Evolutionary conservation across 2,888 invertebrate species (phyloP).

Genomic region (Ormyrus rosae): DNA sequence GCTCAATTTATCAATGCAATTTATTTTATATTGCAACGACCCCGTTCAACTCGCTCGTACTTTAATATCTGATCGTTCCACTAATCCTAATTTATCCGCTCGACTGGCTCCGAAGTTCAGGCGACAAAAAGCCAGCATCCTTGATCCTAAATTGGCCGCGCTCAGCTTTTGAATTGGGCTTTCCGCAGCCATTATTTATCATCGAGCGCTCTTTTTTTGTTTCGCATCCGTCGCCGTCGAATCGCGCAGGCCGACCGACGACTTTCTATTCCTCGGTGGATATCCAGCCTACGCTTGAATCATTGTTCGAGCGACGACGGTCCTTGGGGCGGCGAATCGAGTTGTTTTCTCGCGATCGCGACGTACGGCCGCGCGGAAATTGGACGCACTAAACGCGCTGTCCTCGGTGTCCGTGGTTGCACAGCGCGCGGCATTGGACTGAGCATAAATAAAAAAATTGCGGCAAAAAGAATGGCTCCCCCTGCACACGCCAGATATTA

Average conservation of each 20-base stretch:
- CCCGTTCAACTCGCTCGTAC: conserved; percentile 9
- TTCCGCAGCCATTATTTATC: background rate
- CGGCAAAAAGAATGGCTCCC: background rate
- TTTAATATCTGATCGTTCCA: background rate
- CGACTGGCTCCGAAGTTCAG: background rate
- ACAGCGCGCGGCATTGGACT: conserved; percentile 5
- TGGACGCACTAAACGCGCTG: conserved; percentile 22
- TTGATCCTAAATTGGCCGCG: background rate
- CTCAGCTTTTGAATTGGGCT: background rate
- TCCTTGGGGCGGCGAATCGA: conserved; percentile 29
- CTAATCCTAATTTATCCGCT: conserved; percentile 38
- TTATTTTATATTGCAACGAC: conserved; percentile 8
- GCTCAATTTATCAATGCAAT: background rate
- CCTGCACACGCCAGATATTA: background rate
- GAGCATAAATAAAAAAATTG: background rate
- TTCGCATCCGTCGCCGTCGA: background rate
- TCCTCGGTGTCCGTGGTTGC: conserved; percentile 18
- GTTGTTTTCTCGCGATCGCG: conserved; percentile 5
- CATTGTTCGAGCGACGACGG: background rate
- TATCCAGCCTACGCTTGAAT: background rate
- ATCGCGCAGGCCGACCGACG: background rate
- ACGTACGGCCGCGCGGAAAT: conserved; percentile 11
- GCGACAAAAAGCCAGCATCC: background rate
- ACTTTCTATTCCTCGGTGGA: conserved; percentile 11
- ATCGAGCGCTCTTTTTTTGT: background rate